phyloP scores from a whole-genome alignment of 2,797 vertebrate genomes.

The Zenarchopterus dispar region DNA sequence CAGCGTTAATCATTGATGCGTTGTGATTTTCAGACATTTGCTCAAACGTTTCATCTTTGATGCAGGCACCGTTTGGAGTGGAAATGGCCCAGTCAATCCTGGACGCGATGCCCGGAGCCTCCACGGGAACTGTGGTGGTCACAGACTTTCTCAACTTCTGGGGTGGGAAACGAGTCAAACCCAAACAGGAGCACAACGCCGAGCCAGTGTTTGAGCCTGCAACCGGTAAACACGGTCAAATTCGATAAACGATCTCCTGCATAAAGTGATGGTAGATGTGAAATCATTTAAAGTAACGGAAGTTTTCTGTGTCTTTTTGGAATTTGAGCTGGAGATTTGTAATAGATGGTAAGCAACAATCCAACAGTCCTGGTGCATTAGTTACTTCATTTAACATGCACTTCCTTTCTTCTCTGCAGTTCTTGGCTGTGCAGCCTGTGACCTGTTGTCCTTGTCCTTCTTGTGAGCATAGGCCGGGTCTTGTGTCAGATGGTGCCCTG shows the following conservation, averaged over 20 bases:
- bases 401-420: too few species aligned
- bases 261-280: too few species aligned
- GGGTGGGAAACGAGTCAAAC: slow-evolving; percentile 82
- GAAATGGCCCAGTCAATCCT: slow-evolving; percentile 76
- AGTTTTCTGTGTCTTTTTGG: too few species aligned
- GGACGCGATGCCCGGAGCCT: slow-evolving; percentile 61
- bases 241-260: too few species aligned
- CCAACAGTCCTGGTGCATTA: too few species aligned
- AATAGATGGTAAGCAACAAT: too few species aligned
- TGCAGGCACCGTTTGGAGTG: background rate
- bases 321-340: background rate
- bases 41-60: too few species aligned
- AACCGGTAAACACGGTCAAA: slow-evolving; percentile 82
- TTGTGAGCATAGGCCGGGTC: slow-evolving; percentile 82
- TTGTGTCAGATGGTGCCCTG: slow-evolving; percentile 88
- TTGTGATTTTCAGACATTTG: too few species aligned
- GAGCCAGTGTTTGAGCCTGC: slow-evolving; percentile 92
- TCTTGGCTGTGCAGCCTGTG: too few species aligned
- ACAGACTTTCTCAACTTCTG: slow-evolving; percentile 89
- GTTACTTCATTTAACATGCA: too few species aligned
- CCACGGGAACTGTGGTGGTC: slow-evolving; percentile 80
- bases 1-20: too few species aligned
- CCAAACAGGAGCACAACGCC: slow-evolving; percentile 67
- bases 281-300: too few species aligned
- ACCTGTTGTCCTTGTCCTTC: background rate